These are phyloP conservation scores for Pseudomugil tenellus DNA, from an alignment of 2,797 vertebrate species.

Conservation along the genomic window DNA sequence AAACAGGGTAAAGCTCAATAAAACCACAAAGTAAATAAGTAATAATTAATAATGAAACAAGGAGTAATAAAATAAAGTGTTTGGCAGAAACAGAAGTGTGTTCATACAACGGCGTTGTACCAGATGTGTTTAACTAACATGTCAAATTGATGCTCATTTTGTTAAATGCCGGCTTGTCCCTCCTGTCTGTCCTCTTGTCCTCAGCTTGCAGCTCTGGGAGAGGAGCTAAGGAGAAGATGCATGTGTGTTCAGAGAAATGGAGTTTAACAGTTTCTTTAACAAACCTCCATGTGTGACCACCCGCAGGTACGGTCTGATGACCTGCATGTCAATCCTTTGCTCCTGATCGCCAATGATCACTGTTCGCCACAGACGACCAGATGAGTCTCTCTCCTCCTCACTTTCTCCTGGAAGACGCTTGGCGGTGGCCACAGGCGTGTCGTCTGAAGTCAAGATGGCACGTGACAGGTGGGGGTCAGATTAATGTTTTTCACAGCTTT, in stretches of 20 bases:
- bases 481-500: not conserved
- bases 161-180: not conserved
- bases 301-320: constrained; percentile 95
- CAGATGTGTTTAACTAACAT: not conserved
- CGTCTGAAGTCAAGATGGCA: constrained; percentile 81
- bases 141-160: not conserved
- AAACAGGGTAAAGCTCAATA: not conserved
- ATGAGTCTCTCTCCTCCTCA: constrained; percentile 84
- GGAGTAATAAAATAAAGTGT: not conserved
- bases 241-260: not conserved
- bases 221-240: not conserved
- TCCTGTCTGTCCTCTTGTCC: not conserved
- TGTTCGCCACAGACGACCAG: constrained; percentile 90
- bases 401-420: constrained; percentile 91
- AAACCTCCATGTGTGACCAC: constrained; percentile 96
- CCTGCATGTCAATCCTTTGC: constrained; percentile 94
- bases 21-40: not conserved
- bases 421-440: constrained; percentile 91
- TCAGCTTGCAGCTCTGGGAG: not conserved
- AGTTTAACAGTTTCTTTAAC: constrained; percentile 9
- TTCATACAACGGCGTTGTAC: not conserved
- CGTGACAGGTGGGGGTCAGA: constrained; percentile 25
- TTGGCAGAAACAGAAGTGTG: not conserved
- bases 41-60: not conserved
- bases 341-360: constrained; percentile 97